phyloP scores from a whole-genome alignment of 2,888 invertebrate genomes.

The Lamellibrachia satsuma region DNA sequence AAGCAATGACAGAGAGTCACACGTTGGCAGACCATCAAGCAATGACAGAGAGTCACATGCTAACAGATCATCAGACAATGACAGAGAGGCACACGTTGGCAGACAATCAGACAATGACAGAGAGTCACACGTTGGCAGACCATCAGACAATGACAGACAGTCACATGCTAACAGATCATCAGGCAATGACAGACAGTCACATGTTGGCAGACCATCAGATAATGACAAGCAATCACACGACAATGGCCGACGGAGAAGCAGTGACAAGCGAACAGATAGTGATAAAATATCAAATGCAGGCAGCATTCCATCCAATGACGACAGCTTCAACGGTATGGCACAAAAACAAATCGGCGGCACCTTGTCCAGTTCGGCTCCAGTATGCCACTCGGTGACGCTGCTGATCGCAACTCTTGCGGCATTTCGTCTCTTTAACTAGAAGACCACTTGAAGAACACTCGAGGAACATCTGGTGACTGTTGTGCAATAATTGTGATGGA shows the following conservation, averaged over 20 bases:
- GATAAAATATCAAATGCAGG: not conserved
- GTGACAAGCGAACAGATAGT: not conserved
- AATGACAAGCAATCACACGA: not conserved
- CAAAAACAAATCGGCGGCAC: not conserved
- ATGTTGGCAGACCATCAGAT: not conserved
- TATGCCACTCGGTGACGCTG: not conserved
- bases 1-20: no score
- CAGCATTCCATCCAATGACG: not conserved
- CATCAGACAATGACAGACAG: no score
- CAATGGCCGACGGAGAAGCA: not conserved
- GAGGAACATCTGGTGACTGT: no score
- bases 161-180: no score
- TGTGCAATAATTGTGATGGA: no score
- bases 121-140: not conserved
- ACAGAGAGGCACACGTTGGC: not conserved
- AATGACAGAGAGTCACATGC: no score
- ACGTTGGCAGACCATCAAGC: no score
- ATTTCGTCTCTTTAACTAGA: not conserved
- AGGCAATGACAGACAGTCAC: no score
- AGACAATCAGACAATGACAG: not conserved
- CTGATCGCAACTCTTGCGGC: not conserved
- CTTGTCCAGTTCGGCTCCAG: not conserved
- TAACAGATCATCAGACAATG: no score
- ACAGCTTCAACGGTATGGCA: not conserved
- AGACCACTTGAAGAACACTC: not conserved